Conservation (phyloP, 2,888 invertebrate species). For the Synergus laeviventris region DNA sequence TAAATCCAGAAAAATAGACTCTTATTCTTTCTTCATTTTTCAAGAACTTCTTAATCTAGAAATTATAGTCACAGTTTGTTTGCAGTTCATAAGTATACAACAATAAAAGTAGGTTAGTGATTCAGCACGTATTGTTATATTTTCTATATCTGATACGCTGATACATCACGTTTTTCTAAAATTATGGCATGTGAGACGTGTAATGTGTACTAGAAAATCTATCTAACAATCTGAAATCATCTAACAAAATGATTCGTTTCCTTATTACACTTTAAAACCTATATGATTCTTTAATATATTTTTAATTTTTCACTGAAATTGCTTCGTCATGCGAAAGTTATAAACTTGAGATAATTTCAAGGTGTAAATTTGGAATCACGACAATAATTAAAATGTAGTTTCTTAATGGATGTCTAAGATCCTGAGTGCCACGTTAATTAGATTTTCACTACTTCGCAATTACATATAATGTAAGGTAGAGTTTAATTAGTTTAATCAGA, state of each 20-base stretch:
- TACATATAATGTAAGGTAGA: neutral
- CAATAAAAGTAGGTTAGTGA: neutral
- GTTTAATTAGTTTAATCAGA: neutral
- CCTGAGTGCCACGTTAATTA: neutral
- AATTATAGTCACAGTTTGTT: neutral
- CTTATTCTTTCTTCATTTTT: neutral
- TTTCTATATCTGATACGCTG: no score
- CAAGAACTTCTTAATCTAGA: neutral
- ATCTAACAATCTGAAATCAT: neutral
- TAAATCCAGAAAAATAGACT: neutral
- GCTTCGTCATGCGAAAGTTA: neutral
- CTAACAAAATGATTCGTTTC: neutral
- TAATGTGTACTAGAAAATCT: neutral
- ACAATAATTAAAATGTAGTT: neutral
- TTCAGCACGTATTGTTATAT: neutral
- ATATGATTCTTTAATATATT: neutral
- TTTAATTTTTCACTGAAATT: neutral
- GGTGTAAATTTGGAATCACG: neutral
- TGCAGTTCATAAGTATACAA: neutral
- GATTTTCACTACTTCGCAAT: neutral
- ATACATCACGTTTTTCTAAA: neutral
- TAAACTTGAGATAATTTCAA: neutral
- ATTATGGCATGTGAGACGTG: neutral
- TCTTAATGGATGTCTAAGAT: neutral
- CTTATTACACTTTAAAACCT: neutral